Percentiles rank a stretch among this genome's conserved stretches.
Evolutionary conservation across 1,140 invertebrate genomes (phyloP).

Genomic region (Lepidotrigona ventralis): DNA sequence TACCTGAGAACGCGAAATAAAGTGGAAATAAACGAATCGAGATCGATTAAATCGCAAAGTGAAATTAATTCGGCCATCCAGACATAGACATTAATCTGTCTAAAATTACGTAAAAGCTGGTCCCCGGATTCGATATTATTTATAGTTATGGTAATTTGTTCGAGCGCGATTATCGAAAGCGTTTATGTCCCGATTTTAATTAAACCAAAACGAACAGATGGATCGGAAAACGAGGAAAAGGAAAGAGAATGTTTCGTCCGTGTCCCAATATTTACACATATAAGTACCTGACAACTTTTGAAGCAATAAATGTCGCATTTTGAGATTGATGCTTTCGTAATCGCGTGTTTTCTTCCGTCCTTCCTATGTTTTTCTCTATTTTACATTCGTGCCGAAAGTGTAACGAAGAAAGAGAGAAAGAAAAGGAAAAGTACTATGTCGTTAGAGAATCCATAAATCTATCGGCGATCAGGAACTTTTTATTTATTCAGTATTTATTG

Average conservation of each 20-base stretch:
- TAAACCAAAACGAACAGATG: background rate
- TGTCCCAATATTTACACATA: background rate
- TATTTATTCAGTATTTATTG: background rate
- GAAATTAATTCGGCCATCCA: background rate
- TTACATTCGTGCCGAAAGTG: too few relatives aligned
- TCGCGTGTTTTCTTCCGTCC: background rate
- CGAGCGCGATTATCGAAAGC: background rate
- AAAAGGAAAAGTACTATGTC: too few relatives aligned
- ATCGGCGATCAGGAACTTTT: background rate
- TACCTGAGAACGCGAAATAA: too few relatives aligned
- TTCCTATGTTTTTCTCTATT: too few relatives aligned
- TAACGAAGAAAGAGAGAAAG: background rate
- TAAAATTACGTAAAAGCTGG: slow-evolving; percentile 27
- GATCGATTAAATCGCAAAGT: background rate
- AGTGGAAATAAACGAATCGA: background rate
- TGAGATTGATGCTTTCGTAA: background rate
- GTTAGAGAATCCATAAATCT: background rate
- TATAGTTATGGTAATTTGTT: slow-evolving; percentile 16
- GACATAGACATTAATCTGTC: slow-evolving; percentile 1
- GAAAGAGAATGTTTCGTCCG: background rate
- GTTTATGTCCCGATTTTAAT: background rate
- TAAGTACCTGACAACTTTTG: background rate
- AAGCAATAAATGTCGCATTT: background rate
- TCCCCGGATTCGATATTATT: slow-evolving; percentile 12
- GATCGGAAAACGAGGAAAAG: background rate